Conservation (phyloP, 2,797 vertebrate species). For the Tarsius wallacei region DNA sequence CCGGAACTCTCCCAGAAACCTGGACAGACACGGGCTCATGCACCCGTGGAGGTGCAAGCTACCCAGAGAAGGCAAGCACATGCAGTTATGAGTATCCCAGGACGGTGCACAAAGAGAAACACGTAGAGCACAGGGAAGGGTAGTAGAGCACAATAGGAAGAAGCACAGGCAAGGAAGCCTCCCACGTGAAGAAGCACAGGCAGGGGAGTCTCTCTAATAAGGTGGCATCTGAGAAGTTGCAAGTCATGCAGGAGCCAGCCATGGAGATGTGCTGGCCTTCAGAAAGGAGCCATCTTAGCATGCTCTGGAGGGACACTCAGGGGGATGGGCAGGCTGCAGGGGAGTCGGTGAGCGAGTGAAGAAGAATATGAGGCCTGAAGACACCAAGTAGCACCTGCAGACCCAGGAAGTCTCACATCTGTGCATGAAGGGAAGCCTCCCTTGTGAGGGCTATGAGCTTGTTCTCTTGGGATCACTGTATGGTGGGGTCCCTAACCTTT, state of each 20-base stretch:
- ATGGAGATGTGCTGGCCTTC: not conserved
- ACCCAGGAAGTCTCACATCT: fast-evolving
- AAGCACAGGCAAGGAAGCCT: no score
- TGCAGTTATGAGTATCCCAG: fast-evolving
- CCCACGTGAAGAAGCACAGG: not conserved
- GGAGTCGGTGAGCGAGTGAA: not conserved
- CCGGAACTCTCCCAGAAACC: not conserved
- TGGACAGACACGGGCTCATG: not conserved
- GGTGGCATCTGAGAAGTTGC: not conserved
- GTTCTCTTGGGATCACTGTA: not conserved
- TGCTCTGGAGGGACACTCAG: not conserved
- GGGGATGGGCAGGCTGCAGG: not conserved
- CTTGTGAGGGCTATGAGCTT: not conserved
- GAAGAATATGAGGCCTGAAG: not conserved
- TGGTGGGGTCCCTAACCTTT: no score
- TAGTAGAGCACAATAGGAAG: no score
- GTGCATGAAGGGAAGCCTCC: no score
- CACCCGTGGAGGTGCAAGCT: no score
- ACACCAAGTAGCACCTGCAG: not conserved
- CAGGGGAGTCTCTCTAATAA: not conserved
- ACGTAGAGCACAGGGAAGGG: no score
- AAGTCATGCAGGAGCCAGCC: no score
- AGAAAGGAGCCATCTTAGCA: not conserved
- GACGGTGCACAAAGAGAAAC: no score
- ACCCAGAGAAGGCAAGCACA: not conserved